Percentiles rank a stretch among this genome's conserved stretches.
Conservation (phyloP, 1,140 invertebrate species). For the Rhopalosiphum padi region DNA sequence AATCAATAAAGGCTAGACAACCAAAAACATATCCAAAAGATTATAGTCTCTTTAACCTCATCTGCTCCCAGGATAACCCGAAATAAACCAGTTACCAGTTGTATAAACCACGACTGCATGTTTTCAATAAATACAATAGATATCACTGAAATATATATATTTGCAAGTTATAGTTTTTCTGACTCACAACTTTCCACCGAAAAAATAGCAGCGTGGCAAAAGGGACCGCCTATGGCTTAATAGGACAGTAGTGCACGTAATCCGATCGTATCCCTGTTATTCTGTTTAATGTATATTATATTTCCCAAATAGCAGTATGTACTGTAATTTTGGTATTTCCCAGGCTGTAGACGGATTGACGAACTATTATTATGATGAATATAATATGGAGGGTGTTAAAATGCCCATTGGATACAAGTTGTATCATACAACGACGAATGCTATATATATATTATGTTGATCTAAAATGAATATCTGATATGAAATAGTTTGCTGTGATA, state of each 20-base stretch:
- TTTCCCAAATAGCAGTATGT: not conserved
- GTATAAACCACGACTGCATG: no score
- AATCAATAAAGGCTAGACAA: not conserved
- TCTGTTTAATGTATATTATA: not conserved
- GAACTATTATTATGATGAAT: not conserved
- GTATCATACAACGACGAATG: not conserved
- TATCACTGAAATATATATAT: not conserved
- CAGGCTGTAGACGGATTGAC: not conserved
- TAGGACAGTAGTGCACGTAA: not conserved
- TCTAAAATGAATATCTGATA: not conserved
- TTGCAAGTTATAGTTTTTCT: not conserved
- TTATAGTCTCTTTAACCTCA: rapidly evolving
- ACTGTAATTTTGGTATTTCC: not conserved
- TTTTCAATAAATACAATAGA: not conserved
- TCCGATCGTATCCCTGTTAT: not conserved
- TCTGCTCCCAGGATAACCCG: no score
- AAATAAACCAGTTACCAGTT: no score
- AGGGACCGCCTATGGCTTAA: not conserved
- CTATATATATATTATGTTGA: no score
- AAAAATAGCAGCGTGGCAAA: not conserved
- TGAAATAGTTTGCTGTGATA: not conserved
- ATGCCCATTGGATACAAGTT: not conserved
- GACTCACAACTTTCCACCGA: not conserved
- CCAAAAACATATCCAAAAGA: not conserved
- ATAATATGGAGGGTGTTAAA: not conserved